Evolutionary conservation across 2,888 invertebrate genomes (phyloP).

Genomic region (Gastracanthus pulcherrimus): DNA sequence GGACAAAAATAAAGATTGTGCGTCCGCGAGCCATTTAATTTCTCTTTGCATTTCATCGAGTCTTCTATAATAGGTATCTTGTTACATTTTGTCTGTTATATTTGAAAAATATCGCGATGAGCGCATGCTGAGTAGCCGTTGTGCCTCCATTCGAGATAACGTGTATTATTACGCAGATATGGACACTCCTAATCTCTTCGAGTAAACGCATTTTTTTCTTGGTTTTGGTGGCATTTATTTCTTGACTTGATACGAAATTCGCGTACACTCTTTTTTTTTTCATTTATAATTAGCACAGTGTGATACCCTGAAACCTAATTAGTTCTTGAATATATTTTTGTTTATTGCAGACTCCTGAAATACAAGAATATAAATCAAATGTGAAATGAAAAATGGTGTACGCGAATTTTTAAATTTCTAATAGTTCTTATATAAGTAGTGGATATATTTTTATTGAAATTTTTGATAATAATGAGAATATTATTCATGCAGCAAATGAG

Average conservation of each 20-base stretch:
- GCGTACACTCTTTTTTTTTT: neutral
- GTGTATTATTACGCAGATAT: neutral
- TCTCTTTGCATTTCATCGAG: slow-evolving; percentile 5
- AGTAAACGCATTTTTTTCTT: neutral
- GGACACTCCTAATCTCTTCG: slow-evolving; percentile 21
- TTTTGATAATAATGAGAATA: slow-evolving; percentile 4
- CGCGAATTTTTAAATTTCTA: slow-evolving; percentile 6
- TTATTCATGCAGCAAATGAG: neutral
- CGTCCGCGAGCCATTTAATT: neutral
- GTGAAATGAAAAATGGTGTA: neutral
- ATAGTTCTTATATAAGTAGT: slow-evolving; percentile 6
- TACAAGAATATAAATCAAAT: neutral
- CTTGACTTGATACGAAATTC: neutral
- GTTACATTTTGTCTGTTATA: neutral
- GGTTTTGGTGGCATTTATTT: neutral
- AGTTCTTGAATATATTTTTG: neutral
- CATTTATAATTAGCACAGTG: neutral
- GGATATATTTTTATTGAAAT: slow-evolving; percentile 31
- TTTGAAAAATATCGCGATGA: too few relatives aligned
- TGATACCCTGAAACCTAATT: neutral
- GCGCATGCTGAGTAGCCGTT: slow-evolving; percentile 5
- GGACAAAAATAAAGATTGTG: neutral
- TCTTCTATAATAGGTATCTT: slow-evolving; percentile 19
- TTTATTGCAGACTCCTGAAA: too few relatives aligned
- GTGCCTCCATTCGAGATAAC: slow-evolving; percentile 24